phyloP scores from a whole-genome alignment of 2,113 vertebrate genomes.

The Xyliphius kryptos region DNA sequence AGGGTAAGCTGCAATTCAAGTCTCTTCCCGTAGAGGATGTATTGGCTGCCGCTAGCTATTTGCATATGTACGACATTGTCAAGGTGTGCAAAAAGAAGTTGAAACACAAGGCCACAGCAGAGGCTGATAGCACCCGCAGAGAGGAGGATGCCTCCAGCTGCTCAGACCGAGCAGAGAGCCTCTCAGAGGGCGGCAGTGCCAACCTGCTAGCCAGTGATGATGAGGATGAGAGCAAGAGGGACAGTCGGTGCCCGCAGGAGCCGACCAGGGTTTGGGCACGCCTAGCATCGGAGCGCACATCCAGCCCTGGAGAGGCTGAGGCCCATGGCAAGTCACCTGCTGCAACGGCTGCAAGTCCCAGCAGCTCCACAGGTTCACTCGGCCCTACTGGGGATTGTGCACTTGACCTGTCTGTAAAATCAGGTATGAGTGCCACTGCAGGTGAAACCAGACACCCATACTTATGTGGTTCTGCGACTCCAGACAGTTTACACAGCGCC shows the following conservation, averaged over 20 bases:
- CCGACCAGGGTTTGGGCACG: conserved; percentile 88
- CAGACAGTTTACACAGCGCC: conserved; percentile 87
- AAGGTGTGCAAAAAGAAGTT: conserved; percentile 99
- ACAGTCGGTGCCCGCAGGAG: conserved; percentile 64
- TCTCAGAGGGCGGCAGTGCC: conserved; percentile 86
- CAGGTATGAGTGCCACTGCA: conserved; percentile 80
- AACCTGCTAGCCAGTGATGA: conserved; percentile 90
- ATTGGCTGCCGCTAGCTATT: conserved; percentile 96
- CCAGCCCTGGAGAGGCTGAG: conserved; percentile 77
- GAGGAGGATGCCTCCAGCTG: conserved; percentile 95
- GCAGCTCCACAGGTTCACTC: conserved; percentile 92
- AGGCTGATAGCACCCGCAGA: conserved; percentile 91
- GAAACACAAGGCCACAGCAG: conserved; percentile 89
- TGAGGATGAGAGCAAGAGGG: conserved; percentile 79
- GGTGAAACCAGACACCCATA: conserved; percentile 78
- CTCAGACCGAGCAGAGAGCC: conserved; percentile 94
- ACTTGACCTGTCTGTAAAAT: conserved; percentile 98
- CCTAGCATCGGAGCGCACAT: conserved; percentile 80
- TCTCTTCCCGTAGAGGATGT: conserved; percentile 98
- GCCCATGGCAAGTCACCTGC: conserved; percentile 64
- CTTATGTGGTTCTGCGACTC: conserved; percentile 74
- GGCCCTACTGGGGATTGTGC: conserved; percentile 88
- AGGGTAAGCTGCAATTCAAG: no score
- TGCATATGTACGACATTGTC: conserved; percentile 99
- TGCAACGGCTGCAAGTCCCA: conserved; percentile 79